Evolutionary conservation across 1,140 invertebrate genomes (phyloP).

Genomic region (Theocolax elegans): DNA sequence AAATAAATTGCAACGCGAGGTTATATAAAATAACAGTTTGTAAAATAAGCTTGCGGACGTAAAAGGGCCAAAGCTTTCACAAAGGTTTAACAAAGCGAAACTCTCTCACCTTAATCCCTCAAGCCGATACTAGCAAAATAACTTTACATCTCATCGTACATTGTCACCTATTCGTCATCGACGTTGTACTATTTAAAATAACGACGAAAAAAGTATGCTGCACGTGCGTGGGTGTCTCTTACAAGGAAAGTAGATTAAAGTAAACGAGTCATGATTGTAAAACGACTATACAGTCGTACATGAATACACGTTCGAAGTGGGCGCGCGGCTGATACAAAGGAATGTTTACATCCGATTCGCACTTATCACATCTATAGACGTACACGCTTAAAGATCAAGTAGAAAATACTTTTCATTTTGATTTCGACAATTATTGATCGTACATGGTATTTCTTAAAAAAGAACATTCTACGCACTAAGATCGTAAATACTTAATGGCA

Average conservation of each 20-base stretch:
- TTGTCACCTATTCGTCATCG: not conserved
- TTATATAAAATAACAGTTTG: constrained; percentile 26
- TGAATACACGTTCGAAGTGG: constrained; percentile 24
- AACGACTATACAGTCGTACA: constrained; percentile 17
- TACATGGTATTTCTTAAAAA: constrained; percentile 22
- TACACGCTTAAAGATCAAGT: constrained; percentile 33
- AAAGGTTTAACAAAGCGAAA: constrained; percentile 31
- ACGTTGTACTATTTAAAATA: constrained; percentile 18
- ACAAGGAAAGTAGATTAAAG: constrained; percentile 15
- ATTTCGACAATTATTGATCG: constrained; percentile 32
- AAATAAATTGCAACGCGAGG: constrained; percentile 35
- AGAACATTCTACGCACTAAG: constrained; percentile 25
- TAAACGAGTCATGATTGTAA: constrained; percentile 30
- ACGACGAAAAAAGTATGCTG: constrained; percentile 14
- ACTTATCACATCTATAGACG: constrained; percentile 41
- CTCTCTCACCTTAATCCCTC: constrained; percentile 36
- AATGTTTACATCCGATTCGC: constrained; percentile 42
- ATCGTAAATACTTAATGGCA: constrained; percentile 38
- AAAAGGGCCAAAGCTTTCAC: constrained; percentile 35
- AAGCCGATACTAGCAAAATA: constrained; percentile 37
- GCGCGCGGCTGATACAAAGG: constrained; percentile 36
- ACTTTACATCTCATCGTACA: constrained; percentile 26
- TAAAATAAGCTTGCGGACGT: constrained; percentile 35
- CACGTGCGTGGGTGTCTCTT: constrained; percentile 13
- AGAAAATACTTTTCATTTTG: constrained; percentile 40